A percentile compares a stretch with the other conserved stretches of the same genome.
Conservation (phyloP, 2,888 invertebrate species). For the Hesperia comma region DNA sequence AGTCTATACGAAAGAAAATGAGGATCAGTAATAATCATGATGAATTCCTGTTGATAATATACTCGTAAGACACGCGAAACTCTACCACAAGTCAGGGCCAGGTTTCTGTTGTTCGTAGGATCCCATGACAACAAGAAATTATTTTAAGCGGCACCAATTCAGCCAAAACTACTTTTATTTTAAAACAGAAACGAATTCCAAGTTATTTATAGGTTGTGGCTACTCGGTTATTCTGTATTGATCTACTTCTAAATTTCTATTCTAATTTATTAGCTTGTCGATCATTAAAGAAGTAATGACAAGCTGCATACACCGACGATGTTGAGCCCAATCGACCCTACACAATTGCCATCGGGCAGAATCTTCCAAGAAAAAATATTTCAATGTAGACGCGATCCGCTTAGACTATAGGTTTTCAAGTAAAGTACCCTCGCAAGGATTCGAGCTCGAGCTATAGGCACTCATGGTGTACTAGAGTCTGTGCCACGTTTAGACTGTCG, state of each 20-base stretch:
- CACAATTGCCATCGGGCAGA: slow-evolving; percentile 20
- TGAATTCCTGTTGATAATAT: too few species aligned
- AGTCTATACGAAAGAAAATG: too few species aligned
- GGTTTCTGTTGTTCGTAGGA: too few species aligned
- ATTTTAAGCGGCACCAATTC: too few species aligned
- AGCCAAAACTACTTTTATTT: neutral
- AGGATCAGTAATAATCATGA: too few species aligned
- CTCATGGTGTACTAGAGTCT: slow-evolving; percentile 22
- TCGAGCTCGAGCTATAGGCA: slow-evolving; percentile 30
- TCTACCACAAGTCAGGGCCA: too few species aligned
- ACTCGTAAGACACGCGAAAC: too few species aligned
- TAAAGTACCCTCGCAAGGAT: slow-evolving; percentile 33
- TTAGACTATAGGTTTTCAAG: slow-evolving; percentile 22
- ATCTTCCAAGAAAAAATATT: slow-evolving; percentile 34
- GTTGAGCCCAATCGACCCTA: slow-evolving; percentile 15
- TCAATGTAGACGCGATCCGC: slow-evolving; percentile 37
- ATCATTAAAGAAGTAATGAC: slow-evolving; percentile 21
- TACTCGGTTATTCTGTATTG: too few species aligned
- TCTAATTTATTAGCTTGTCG: neutral
- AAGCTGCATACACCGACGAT: slow-evolving; percentile 13
- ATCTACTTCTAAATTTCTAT: too few species aligned
- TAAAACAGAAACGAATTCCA: too few species aligned
- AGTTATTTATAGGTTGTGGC: too few species aligned
- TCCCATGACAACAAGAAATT: too few species aligned
- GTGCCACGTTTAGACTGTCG: slow-evolving; percentile 28